Conservation (phyloP, 2,113 vertebrate genomes). For the Castor canadensis region DNA sequence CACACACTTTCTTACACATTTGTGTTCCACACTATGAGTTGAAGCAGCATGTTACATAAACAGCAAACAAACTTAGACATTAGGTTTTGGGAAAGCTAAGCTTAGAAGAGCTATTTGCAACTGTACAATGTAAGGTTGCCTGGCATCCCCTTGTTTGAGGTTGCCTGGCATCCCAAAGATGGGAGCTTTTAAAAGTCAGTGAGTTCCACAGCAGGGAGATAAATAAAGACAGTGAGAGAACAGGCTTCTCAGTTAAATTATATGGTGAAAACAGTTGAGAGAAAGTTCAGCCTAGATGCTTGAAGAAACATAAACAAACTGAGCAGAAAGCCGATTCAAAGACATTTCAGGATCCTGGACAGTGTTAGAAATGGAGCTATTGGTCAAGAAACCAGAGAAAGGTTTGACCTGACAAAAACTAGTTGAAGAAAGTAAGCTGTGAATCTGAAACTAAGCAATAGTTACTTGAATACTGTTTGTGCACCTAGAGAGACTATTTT, state of each 20-base stretch:
- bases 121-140: not conserved
- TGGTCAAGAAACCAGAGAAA: not conserved
- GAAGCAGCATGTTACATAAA: not conserved
- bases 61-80: not conserved
- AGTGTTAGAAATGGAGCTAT: not conserved
- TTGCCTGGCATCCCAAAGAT: not conserved
- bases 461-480: not conserved
- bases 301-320: not conserved
- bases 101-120: not conserved
- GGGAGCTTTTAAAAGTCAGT: not conserved
- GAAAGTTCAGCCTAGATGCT: not conserved
- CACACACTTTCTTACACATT: not conserved
- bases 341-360: not conserved
- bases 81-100: not conserved
- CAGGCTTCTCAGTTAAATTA: not conserved
- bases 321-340: not conserved
- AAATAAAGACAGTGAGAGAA: not conserved
- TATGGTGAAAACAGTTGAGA: not conserved
- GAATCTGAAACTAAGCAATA: not conserved
- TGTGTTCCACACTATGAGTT: not conserved
- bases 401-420: not conserved
- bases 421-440: not conserved
- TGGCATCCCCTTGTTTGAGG: not conserved
- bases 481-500: not conserved
- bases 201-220: not conserved